Evolutionary conservation across 2,113 vertebrate genomes (phyloP).

Genomic region (Melospiza melodia): DNA sequence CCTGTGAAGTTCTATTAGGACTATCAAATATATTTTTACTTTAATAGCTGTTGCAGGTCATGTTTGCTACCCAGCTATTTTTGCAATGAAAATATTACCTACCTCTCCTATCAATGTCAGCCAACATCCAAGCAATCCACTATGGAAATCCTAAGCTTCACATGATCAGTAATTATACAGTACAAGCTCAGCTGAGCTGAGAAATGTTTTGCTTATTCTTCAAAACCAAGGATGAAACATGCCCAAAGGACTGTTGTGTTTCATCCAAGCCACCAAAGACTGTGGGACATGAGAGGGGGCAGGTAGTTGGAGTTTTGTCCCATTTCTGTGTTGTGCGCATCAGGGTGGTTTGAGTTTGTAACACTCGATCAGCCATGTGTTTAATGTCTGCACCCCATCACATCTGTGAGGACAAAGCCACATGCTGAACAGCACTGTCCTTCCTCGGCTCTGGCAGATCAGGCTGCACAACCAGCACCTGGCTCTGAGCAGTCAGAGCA

Average conservation of each 20-base stretch:
- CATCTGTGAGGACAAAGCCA: neutral
- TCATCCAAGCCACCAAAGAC: neutral
- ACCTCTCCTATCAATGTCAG: rapidly evolving
- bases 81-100: neutral
- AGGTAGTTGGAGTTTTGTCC: neutral
- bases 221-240: neutral
- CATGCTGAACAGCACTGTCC: neutral
- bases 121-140: neutral
- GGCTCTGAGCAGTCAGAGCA: neutral
- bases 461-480: neutral
- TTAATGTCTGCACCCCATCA: neutral
- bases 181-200: neutral
- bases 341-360: neutral
- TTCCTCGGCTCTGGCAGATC: neutral
- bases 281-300: neutral
- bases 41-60: neutral
- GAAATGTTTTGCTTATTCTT: neutral
- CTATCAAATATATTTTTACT: neutral
- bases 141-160: neutral
- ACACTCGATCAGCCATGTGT: neutral
- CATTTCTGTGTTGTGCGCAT: neutral
- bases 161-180: neutral
- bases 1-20: neutral
- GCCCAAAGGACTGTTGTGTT: neutral
- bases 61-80: neutral